Base-by-base conservation (phyloP, 2,113 vertebrate species). In the Drymodes brunneopygia region DNA sequence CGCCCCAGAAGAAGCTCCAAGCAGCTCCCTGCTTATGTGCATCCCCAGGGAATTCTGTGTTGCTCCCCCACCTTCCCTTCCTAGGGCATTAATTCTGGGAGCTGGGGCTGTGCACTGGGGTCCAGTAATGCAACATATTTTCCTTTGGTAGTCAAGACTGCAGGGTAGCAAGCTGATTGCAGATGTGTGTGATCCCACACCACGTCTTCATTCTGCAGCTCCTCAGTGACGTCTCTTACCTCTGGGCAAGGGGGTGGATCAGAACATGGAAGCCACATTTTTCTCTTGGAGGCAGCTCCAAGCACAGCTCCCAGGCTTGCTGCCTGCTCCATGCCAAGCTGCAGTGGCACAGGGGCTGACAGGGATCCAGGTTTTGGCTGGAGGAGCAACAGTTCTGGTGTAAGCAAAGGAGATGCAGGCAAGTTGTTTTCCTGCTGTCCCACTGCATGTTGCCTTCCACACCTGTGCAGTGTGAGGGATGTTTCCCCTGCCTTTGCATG, bases 321-420 rank as follows among this genome's bases (percentile, higher is more conserved):
- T 77, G 54, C 42, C 44, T 64, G 35, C 67, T 79, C 83, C 27
- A 4, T 36, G 42, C 28, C 24, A 47, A 23, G 71, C 50, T 75
- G 53, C 7, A 3, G 6, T 81, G 86, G 19, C 31, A 7, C 28
- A 35, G 33, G 60, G 45, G 50, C 69, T 94, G 70, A 24, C 1
- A 3, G 70, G 40, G 11, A 54, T 24, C 28, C 72, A 29, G 81
- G 33, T 20, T 84, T 82, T 28, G 64, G 19, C 62, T 88, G 62
- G 48, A 53, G 22, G 23, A 75, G 44, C 74, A 67, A 44, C 1
- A 3, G 8, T 27, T 71, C 77, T 36, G 17, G 10, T 22, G 6
- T 0, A 1, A 61, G 24, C 25, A 47, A 50, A 78, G 0, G 17
- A 42, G 64, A 29, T 1, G 6, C 21, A 25, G 65, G 42, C 36